Percentiles rank a stretch among this genome's conserved stretches.
These are phyloP conservation scores for Papilio machaon DNA, from an alignment of 1,140 invertebrate species.

Conservation along the genomic window DNA sequence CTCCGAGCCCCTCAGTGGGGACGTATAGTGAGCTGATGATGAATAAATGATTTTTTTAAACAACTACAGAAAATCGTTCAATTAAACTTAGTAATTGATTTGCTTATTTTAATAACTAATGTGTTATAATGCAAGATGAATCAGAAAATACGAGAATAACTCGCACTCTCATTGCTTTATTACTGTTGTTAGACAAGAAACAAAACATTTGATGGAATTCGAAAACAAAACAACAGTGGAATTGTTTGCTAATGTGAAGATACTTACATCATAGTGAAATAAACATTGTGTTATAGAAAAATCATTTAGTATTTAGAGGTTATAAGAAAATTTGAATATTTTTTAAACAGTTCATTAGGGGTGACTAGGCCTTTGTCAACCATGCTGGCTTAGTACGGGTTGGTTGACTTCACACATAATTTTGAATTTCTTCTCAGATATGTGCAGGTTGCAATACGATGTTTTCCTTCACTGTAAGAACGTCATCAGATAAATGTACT, in stretches of 20 bases:
- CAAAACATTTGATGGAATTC: constrained; percentile 4
- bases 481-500: no score
- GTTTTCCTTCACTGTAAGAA: no score
- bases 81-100: neutral
- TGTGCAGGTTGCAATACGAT: no score
- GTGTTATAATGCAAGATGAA: neutral
- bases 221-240: neutral
- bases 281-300: neutral
- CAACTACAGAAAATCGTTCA: neutral
- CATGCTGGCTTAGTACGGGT: no score
- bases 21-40: no score
- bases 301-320: neutral
- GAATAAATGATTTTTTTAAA: no score
- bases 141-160: neutral
- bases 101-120: constrained; percentile 9
- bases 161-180: neutral
- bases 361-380: no score
- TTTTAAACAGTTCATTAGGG: neutral
- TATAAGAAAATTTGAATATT: neutral
- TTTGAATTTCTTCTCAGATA: no score
- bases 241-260: neutral
- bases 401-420: no score
- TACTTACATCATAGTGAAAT: neutral
- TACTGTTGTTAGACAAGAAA: constrained; percentile 1
- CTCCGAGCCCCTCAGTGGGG: no score